A percentile compares a stretch with the other conserved stretches of the same genome.
Evolutionary conservation across 2,888 invertebrate genomes (phyloP).

Genomic region (Chrysodeixis includens): DNA sequence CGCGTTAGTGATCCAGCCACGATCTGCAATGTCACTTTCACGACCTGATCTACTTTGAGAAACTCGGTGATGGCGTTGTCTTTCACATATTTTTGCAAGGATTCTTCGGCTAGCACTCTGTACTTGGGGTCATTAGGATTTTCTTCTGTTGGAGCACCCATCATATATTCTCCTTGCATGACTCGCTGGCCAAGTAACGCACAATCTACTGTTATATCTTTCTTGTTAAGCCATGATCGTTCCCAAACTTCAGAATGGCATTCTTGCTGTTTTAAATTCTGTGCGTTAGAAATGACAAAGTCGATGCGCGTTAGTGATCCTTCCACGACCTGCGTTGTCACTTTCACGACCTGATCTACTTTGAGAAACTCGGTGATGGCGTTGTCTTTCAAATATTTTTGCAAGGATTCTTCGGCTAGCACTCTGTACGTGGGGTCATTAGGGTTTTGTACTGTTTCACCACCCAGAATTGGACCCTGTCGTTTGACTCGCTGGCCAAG

Average conservation of each 20-base stretch:
- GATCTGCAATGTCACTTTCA: constrained; percentile 25
- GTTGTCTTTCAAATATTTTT: not conserved
- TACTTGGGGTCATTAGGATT: constrained; percentile 13
- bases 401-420: constrained; percentile 5
- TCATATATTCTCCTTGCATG: constrained; percentile 48
- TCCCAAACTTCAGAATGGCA: constrained; percentile 41
- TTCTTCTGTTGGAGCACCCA: not conserved
- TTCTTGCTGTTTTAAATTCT: too few species aligned
- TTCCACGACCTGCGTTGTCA: too few species aligned
- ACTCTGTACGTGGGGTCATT: too few species aligned
- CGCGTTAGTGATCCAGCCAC: too few species aligned
- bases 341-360: too few species aligned
- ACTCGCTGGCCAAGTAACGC: constrained; percentile 26
- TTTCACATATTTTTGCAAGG: constrained; percentile 14
- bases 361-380: too few species aligned
- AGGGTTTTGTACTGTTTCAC: too few species aligned
- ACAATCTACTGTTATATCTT: constrained; percentile 58
- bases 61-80: constrained; percentile 13
- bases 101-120: constrained; percentile 19
- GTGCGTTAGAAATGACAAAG: too few species aligned
- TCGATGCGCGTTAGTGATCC: too few species aligned
- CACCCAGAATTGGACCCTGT: too few species aligned
- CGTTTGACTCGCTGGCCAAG: too few species aligned
- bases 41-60: constrained; percentile 41
- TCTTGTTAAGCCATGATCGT: constrained; percentile 51